Percentiles rank a stretch among this genome's conserved stretches.
phyloP scores from a whole-genome alignment of 2,888 invertebrate genomes.

The Ormyrus nitidulus region DNA sequence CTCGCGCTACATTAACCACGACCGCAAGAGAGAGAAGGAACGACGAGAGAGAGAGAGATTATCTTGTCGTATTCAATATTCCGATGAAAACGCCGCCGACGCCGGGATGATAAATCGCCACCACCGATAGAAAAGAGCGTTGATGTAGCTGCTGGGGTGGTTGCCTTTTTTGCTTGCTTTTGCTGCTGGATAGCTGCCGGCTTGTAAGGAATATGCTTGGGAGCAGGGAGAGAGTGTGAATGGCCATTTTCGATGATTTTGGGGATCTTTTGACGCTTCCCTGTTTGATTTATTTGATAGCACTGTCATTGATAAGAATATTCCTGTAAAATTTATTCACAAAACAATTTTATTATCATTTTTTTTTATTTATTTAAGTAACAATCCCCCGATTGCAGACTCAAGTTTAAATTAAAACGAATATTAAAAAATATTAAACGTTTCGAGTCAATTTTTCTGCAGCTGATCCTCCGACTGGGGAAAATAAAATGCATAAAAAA shows the following conservation, averaged over 20 bases:
- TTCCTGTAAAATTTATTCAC: no score
- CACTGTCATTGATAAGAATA: not conserved
- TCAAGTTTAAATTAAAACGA: no score
- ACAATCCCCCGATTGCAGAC: no score
- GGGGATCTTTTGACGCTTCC: not conserved
- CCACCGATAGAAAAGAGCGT: conserved; percentile 38
- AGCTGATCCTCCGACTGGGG: not conserved
- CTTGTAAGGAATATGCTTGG: conserved; percentile 21
- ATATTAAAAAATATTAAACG: no score
- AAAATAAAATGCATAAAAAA: not conserved
- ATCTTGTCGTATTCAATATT: conserved; percentile 76
- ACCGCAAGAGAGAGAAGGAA: conserved; percentile 57
- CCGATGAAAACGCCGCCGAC: conserved; percentile 71
- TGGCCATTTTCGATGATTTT: conserved; percentile 2
- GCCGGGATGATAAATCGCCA: conserved; percentile 74
- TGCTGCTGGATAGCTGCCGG: not conserved
- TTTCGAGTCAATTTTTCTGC: no score
- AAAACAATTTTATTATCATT: not conserved
- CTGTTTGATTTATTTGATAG: not conserved
- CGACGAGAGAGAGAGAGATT: conserved; percentile 68
- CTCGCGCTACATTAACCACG: conserved; percentile 76
- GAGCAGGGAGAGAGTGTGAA: not conserved
- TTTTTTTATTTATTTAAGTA: no score
- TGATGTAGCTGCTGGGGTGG: not conserved
- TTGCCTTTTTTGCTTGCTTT: not conserved